Evolutionary conservation across 2,888 invertebrate genomes (phyloP), one percentile per base, ranked within the genome.

Genomic region (Athalia cordata): DNA sequence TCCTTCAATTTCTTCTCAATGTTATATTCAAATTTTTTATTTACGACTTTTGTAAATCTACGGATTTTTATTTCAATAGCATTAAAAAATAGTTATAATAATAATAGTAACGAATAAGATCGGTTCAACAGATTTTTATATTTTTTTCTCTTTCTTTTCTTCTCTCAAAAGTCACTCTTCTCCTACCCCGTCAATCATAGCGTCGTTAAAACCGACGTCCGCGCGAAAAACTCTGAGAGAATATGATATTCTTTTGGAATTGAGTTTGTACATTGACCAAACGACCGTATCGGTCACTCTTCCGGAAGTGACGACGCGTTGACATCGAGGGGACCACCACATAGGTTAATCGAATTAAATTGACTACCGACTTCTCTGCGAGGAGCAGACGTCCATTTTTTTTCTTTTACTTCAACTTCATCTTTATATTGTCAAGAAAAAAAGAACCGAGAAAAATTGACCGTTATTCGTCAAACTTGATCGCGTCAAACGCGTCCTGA

Each of bases 281-380:
- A 72, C 72, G 57, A 59, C 59, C n/a, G 9, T 57, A 66, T 49
- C 47, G 72, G 59, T 72, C 47, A 7, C 52, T 29, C 29, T 52
- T 72, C 52, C 47, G 72, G 57, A 72, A 72, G 72, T 72, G 72
- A 72, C 59, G 57, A 45, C 72, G 57, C 59, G 59, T 9, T 72
- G 72, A 72, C 72, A 72, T 45, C 29, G 47, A 29, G 68, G 52
- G 68, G 68, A 68, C 43, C 29, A 29, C 55, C 5, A 7, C 55
- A 55, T 29, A 29, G 59, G 72, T 45, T 72, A 47, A 72, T 72
- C 45, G 72, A 72, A 72, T 72, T 59, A 72, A 72, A 72, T 72
- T 72, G 13, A 72, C 72, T 72, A 29, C 68, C 15, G 68, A 68
- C 43, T 29, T 62, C 15, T 13, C 0, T 5, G 9, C 5, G 11